These are phyloP conservation scores for Zaprionus camerounensis DNA, from an alignment of 1,140 invertebrate genomes.

Conservation along the genomic window DNA sequence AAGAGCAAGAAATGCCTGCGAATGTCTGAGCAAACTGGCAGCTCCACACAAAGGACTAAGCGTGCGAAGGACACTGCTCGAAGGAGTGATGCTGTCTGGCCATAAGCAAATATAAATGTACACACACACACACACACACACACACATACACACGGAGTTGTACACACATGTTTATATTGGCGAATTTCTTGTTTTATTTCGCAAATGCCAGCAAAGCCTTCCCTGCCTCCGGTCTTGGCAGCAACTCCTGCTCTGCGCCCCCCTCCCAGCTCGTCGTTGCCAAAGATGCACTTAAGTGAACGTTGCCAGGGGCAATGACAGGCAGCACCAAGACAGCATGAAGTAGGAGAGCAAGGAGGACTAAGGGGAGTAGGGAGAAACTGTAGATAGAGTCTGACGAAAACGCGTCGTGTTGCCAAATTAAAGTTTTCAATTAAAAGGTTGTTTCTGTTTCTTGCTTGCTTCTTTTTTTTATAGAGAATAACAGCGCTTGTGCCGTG, in stretches of 20 bases:
- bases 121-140: constrained; percentile 26
- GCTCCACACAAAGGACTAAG: constrained; percentile 42
- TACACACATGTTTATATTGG: constrained; percentile 11
- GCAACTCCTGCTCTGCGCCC: not conserved
- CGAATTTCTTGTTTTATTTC: constrained; percentile 80
- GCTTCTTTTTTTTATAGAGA: not conserved
- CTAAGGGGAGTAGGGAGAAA: not conserved
- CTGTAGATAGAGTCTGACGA: not conserved
- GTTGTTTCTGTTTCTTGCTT: constrained; percentile 66
- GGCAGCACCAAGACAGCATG: constrained; percentile 36
- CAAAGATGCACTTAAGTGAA: constrained; percentile 54
- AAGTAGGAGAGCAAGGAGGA: not conserved
- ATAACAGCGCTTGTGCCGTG: not conserved
- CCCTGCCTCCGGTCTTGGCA: constrained; percentile 25
- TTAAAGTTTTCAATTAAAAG: constrained; percentile 83
- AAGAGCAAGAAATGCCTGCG: constrained; percentile 68
- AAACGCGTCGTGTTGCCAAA: constrained; percentile 63
- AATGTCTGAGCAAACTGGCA: constrained; percentile 43
- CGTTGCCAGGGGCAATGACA: constrained; percentile 78
- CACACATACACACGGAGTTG: constrained; percentile 2
- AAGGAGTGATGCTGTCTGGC: constrained; percentile 79
- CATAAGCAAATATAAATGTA: constrained; percentile 58
- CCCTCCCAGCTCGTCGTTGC: constrained; percentile 41
- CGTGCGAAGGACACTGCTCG: constrained; percentile 70
- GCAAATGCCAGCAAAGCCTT: constrained; percentile 60